Evolutionary conservation across 2,113 vertebrate genomes (phyloP), one percentile per base, ranked within the genome.

Genomic region (Cranoglanis bouderius): DNA sequence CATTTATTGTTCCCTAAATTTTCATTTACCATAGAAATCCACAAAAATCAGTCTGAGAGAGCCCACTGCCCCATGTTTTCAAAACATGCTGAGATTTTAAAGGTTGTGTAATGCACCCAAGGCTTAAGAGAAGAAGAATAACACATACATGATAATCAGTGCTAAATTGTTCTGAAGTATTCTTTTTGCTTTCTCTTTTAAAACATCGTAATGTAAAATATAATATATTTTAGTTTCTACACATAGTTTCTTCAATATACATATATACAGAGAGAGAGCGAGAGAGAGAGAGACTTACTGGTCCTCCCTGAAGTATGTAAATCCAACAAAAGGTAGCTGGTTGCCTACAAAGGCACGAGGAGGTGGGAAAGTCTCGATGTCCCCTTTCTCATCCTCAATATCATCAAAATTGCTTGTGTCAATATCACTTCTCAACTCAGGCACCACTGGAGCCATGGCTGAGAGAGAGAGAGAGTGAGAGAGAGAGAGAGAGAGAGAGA

Each of bases 361-460:
- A 74, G 97, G 95, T 75, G 98, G 97, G 89, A 99, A 99, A 29
- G 97, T 98, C 96, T 99, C 98, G 21, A 94, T 96, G 26, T 97
- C 95, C 93, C 96, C 94, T 93, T 98, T 98, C 91, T 98, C 97
- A 53, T 97, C 96, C 94, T 99, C 98, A 61, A 99, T 97, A 89
- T 99, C 97, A 91, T 99, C 98, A 93, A 99, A 99, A 95, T 99
- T 98, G 90, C 96, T 98, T 94, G 98, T 99, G 94, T 99, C 98
- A 91, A 97, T 96, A 93, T 99, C 98, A 91, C 98, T 97, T 94
- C 94, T 97, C 91, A 99, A 95, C 92, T 99, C 98, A 32, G 98
- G 98, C 87, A 99, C 98, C 84, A 99, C 98, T 83, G 98, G 98
- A 90, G 98, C 98, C 91, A 97, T 97, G 92, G 98, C 98, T 99